Evolutionary conservation across 2,888 invertebrate species (phyloP).

Genomic region (Heliconius erato): DNA sequence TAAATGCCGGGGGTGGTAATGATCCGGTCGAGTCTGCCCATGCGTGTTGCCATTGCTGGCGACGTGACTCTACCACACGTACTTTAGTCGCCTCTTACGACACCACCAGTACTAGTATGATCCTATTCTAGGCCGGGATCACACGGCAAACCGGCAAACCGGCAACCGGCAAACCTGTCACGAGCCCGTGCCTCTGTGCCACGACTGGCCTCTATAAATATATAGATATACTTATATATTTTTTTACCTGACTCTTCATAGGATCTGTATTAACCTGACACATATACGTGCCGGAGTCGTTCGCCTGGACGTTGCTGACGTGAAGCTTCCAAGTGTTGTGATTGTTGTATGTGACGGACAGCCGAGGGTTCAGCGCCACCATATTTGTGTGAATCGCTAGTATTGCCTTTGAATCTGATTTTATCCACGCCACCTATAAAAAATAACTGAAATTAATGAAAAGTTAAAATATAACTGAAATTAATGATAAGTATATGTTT

Average conservation of each 20-base stretch:
- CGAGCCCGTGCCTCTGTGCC: no score
- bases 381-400: conserved; percentile 95
- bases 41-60: no score
- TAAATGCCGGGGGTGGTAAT: no score
- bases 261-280: conserved; percentile 97
- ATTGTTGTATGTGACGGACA: conserved; percentile 95
- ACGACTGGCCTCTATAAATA: no score
- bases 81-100: no score
- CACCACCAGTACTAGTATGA: no score
- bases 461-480: conserved; percentile 28
- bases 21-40: no score
- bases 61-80: no score
- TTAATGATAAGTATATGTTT: background rate
- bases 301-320: conserved; percentile 95
- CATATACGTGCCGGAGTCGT: conserved; percentile 97
- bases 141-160: no score
- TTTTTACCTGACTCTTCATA: conserved; percentile 92
- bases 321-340: conserved; percentile 97
- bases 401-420: conserved; percentile 95
- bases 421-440: conserved; percentile 95
- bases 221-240: background rate
- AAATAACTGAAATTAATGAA: background rate
- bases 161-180: no score
- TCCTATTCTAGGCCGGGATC: no score
- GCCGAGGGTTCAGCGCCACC: conserved; percentile 94